A percentile compares a stretch with the other conserved stretches of the same genome.
phyloP scores from a whole-genome alignment of 2,888 invertebrate species.

The Lochmaea capreae region DNA sequence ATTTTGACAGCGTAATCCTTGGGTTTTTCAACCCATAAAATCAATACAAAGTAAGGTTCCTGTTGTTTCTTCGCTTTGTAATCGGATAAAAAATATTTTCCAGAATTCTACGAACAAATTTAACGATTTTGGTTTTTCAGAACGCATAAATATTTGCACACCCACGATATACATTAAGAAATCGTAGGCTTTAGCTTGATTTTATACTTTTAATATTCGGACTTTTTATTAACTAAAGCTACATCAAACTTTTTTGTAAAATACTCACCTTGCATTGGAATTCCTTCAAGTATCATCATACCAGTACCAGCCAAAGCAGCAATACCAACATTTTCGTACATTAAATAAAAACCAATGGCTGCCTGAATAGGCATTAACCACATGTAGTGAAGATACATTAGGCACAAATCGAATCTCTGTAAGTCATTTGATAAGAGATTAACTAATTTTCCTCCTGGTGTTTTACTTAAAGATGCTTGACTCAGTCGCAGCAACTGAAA shows the following conservation, averaged over 20 bases:
- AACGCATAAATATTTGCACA: too few relatives aligned
- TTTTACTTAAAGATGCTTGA: constrained; percentile 79
- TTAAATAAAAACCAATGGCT: constrained; percentile 71
- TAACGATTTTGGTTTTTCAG: too few relatives aligned
- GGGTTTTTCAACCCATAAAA: too few relatives aligned
- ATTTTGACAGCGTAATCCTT: too few relatives aligned
- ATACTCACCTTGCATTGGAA: constrained; percentile 67
- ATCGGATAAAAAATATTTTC: too few relatives aligned
- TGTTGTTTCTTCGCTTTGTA: too few relatives aligned
- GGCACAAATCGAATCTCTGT: constrained; percentile 80
- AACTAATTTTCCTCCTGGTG: constrained; percentile 85
- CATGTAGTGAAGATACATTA: constrained; percentile 79
- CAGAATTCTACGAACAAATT: too few relatives aligned
- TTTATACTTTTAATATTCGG: too few relatives aligned
- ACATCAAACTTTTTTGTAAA: background rate
- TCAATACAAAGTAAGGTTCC: too few relatives aligned
- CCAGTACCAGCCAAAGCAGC: constrained; percentile 74
- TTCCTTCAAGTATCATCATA: constrained; percentile 69
- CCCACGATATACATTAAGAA: too few relatives aligned
- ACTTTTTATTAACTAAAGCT: background rate
- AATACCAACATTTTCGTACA: constrained; percentile 69
- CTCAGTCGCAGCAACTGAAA: constrained; percentile 72
- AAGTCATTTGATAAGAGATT: constrained; percentile 90
- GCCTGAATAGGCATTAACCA: constrained; percentile 86
- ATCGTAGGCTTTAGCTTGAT: too few relatives aligned